These are phyloP conservation scores for Apoda limacodes DNA, from an alignment of 2,888 invertebrate species.

Conservation along the genomic window DNA sequence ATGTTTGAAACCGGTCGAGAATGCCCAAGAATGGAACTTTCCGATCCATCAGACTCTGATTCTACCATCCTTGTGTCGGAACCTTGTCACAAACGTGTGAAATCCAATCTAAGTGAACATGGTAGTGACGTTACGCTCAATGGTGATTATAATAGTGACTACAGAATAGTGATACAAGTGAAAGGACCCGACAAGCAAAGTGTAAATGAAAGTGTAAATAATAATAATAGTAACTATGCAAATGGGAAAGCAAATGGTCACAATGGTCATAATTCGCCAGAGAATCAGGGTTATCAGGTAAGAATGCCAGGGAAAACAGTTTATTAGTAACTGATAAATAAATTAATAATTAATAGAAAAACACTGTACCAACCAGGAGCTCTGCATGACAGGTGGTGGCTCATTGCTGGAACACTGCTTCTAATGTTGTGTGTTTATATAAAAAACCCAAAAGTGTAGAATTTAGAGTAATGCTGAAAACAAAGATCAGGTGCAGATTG, in stretches of 20 bases:
- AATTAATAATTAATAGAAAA: too few species aligned
- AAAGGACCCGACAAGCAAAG: constrained; percentile 55
- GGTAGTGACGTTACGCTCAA: constrained; percentile 72
- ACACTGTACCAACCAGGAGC: too few species aligned
- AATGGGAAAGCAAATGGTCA: constrained; percentile 54
- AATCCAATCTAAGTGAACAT: constrained; percentile 57
- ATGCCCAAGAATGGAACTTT: constrained; percentile 84
- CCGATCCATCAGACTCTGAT: constrained; percentile 91
- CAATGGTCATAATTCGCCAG: constrained; percentile 63
- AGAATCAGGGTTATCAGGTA: constrained; percentile 72
- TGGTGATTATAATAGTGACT: constrained; percentile 54
- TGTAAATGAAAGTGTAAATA: constrained; percentile 41
- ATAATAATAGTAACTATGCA: constrained; percentile 56
- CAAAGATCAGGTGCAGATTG: too few species aligned
- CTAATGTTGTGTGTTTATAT: too few species aligned
- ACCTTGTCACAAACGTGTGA: constrained; percentile 72
- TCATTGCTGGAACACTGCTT: too few species aligned
- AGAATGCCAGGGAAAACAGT: too few species aligned
- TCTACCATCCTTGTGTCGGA: constrained; percentile 89
- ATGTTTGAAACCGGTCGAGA: constrained; percentile 83
- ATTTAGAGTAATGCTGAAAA: too few species aligned
- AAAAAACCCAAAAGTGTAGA: too few species aligned
- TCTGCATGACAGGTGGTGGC: too few species aligned
- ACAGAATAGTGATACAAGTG: constrained; percentile 87
- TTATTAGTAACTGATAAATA: too few species aligned